phyloP scores from a whole-genome alignment of 2,797 vertebrate genomes.

The Urosaurus nigricauda region DNA sequence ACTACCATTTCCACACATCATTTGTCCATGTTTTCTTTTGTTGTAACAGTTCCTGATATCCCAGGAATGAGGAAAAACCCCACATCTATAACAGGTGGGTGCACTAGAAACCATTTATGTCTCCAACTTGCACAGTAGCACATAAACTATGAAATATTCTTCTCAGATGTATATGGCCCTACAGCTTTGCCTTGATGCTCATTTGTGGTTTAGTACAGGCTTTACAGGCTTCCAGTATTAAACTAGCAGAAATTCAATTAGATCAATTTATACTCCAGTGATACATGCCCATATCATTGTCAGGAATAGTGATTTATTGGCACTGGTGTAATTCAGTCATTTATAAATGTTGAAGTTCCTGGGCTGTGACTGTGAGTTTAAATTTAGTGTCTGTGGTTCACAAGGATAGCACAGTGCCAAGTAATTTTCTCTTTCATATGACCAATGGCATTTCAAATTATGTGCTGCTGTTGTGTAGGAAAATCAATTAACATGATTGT shows the following conservation, averaged over 20 bases:
- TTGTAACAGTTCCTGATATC: background rate
- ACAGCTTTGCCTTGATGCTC: background rate
- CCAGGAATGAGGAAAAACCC: background rate
- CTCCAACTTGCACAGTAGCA: background rate
- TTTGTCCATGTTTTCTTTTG: background rate
- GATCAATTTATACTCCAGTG: constrained; percentile 28
- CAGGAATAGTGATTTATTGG: constrained; percentile 42
- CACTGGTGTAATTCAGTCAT: constrained; percentile 24
- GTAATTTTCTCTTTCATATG: constrained; percentile 51
- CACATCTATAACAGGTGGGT: background rate
- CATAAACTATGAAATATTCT: background rate
- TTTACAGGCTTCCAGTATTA: constrained; percentile 24
- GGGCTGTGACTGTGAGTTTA: constrained; percentile 11
- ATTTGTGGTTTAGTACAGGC: background rate
- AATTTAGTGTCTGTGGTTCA: constrained; percentile 41
- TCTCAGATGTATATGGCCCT: background rate
- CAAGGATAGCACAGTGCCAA: background rate
- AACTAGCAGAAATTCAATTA: constrained; percentile 42
- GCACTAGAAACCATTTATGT: background rate
- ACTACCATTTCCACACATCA: background rate
- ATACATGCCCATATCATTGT: constrained; percentile 26
- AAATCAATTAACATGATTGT: constrained; percentile 43
- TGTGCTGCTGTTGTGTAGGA: constrained; percentile 36
- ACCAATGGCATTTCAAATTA: constrained; percentile 36
- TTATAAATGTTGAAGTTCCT: constrained; percentile 37